phyloP scores from a whole-genome alignment of 2,113 vertebrate genomes.

The Thermophis baileyi region DNA sequence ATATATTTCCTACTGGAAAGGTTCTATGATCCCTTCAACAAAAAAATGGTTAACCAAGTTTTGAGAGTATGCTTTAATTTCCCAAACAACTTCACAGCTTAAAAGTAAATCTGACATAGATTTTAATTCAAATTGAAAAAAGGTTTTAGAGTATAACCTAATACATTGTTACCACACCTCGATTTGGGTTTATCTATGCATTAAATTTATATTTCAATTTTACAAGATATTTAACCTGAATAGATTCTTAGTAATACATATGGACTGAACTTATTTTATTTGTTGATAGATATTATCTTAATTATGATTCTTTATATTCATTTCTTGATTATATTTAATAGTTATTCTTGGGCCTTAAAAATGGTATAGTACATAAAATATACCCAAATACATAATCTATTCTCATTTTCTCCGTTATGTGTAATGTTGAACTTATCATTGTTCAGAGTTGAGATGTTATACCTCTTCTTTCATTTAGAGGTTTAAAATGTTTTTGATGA shows the following conservation, averaged over 20 bases:
- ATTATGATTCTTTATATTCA: background rate
- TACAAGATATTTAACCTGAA: background rate
- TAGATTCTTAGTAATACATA: background rate
- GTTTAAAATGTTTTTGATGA: background rate
- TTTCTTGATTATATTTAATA: background rate
- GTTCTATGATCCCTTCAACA: background rate
- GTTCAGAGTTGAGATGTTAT: background rate
- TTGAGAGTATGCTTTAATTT: background rate
- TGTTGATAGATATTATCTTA: background rate
- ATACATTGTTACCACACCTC: background rate
- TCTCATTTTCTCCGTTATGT: background rate
- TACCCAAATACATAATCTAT: background rate
- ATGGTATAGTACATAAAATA: background rate
- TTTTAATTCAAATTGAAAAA: background rate
- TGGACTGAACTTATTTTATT: background rate
- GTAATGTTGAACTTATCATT: background rate
- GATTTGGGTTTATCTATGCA: background rate
- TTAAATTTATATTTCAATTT: background rate
- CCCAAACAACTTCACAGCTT: background rate
- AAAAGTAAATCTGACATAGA: background rate
- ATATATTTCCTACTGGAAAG: background rate
- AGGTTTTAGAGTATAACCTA: background rate
- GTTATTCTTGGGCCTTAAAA: background rate
- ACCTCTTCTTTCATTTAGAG: background rate
- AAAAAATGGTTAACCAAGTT: background rate